phyloP scores from a whole-genome alignment of 1,140 invertebrate genomes.

The Drosophila seguyi region DNA sequence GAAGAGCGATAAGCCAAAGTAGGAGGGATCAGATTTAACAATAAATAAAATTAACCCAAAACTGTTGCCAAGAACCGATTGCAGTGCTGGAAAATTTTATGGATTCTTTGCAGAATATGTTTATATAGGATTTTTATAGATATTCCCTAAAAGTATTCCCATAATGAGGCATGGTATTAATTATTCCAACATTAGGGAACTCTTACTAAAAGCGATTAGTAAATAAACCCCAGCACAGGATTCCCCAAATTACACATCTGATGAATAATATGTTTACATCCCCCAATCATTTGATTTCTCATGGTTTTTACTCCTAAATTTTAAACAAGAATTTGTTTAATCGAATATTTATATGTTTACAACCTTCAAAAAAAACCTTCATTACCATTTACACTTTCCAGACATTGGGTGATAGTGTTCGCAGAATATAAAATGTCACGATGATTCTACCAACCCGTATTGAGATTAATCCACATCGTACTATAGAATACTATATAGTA shows the following conservation, averaged over 20 bases:
- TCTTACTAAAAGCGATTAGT: background rate
- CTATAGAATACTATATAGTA: slow-evolving; percentile 15
- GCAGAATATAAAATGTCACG: slow-evolving; percentile 32
- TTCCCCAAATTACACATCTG: background rate
- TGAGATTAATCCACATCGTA: slow-evolving; percentile 28
- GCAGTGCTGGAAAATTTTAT: background rate
- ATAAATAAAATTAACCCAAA: background rate
- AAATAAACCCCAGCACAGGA: background rate
- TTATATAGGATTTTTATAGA: background rate
- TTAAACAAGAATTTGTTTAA: background rate
- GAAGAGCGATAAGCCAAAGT: slow-evolving; percentile 18
- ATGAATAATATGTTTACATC: background rate
- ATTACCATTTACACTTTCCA: slow-evolving; percentile 4
- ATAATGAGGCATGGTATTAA: no score
- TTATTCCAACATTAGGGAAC: no score
- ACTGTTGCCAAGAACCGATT: background rate
- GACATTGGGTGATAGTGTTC: background rate
- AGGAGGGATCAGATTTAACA: slow-evolving; percentile 6
- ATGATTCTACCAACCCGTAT: slow-evolving; percentile 15
- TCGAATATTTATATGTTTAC: slow-evolving; percentile 3
- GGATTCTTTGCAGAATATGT: background rate
- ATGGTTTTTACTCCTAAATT: background rate
- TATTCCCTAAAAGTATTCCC: background rate
- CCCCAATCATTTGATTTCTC: background rate
- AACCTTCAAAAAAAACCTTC: slow-evolving; percentile 18